Conservation (phyloP, 2,888 invertebrate genomes). For the Pyrgus malvae region DNA sequence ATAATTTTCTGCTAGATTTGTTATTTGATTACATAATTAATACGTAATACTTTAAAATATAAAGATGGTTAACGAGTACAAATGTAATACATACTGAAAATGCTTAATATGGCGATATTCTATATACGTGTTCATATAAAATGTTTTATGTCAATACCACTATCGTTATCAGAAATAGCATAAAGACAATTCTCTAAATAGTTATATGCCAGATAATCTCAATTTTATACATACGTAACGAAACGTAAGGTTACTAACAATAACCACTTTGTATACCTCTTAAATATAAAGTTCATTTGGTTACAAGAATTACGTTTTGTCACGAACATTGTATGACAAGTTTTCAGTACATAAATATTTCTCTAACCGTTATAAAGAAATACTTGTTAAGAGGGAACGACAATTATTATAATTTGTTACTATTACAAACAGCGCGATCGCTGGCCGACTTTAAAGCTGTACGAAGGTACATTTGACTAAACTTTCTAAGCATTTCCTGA, state of each 20-base stretch:
- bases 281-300: constrained; percentile 30
- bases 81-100: no score
- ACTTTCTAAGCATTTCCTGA: constrained; percentile 77
- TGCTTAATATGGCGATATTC: no score
- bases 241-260: not conserved
- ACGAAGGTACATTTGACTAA: constrained; percentile 46
- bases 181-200: no score
- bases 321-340: constrained; percentile 39
- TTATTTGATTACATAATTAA: no score
- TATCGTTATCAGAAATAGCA: no score
- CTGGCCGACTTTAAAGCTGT: constrained; percentile 57
- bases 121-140: no score
- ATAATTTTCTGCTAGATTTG: no score
- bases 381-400: not conserved
- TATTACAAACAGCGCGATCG: constrained; percentile 6
- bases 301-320: constrained; percentile 45
- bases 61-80: no score
- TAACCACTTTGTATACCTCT: not conserved
- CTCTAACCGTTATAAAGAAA: not conserved
- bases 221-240: not conserved
- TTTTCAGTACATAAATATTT: not conserved
- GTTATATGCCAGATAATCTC: not conserved
- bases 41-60: no score
- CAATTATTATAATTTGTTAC: constrained; percentile 18
- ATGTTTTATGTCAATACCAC: no score